phyloP scores from a whole-genome alignment of 2,888 invertebrate genomes.

The Sialis fuliginosa region DNA sequence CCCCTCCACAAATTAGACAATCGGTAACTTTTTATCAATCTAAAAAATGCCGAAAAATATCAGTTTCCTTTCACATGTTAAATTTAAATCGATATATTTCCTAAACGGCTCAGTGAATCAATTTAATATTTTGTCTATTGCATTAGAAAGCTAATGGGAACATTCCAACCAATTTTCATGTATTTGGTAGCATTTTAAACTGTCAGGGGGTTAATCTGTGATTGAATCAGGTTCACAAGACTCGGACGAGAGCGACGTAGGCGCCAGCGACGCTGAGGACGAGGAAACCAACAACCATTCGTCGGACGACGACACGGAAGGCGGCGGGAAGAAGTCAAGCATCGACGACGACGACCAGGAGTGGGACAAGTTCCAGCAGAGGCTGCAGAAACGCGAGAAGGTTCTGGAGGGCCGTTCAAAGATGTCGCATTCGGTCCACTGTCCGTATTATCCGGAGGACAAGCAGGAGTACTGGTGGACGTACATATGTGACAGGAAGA shows the following conservation, averaged over 20 bases:
- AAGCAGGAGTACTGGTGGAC: slow-evolving; percentile 99
- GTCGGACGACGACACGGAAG: slow-evolving; percentile 3
- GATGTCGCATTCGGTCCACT: slow-evolving; percentile 90
- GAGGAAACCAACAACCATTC: slow-evolving; percentile 15
- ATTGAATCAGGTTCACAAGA: slow-evolving; percentile 13
- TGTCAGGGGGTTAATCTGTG: too few relatives aligned
- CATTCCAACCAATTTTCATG: too few relatives aligned
- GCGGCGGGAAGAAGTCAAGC: slow-evolving; percentile 39
- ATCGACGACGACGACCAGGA: slow-evolving; percentile 67
- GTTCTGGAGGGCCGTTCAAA: slow-evolving; percentile 83
- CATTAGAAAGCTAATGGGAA: too few relatives aligned
- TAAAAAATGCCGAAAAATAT: too few relatives aligned
- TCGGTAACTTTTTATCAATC: too few relatives aligned
- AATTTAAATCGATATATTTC: too few relatives aligned
- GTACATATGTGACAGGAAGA: slow-evolving; percentile 91
- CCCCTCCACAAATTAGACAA: too few relatives aligned
- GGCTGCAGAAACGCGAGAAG: slow-evolving; percentile 71
- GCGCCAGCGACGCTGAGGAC: slow-evolving; percentile 17
- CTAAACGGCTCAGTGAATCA: too few relatives aligned
- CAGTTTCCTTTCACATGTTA: too few relatives aligned
- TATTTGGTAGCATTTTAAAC: too few relatives aligned
- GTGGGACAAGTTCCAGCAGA: slow-evolving; percentile 86
- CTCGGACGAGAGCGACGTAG: slow-evolving; percentile 32
- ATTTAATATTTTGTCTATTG: too few relatives aligned
- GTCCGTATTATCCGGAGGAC: slow-evolving; percentile 85